Evolutionary conservation across 2,797 vertebrate genomes (phyloP).

Genomic region (Myotis myotis): DNA sequence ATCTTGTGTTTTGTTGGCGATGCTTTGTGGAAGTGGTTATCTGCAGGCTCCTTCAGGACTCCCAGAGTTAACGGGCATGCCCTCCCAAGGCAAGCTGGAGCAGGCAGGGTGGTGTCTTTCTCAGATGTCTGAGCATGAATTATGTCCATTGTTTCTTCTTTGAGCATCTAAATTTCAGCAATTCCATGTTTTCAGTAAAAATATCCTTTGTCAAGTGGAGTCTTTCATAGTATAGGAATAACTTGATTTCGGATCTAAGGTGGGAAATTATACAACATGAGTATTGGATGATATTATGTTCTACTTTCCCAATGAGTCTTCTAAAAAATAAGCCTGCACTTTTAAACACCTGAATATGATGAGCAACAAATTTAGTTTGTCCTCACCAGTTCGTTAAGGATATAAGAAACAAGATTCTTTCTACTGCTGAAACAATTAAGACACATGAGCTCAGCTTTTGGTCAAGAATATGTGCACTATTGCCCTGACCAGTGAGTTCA

Average conservation of each 20-base stretch:
- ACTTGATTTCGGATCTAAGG: background rate
- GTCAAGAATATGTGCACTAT: background rate
- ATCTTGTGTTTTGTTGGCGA: background rate
- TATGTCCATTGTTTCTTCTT: background rate
- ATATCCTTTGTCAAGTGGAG: background rate
- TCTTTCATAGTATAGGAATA: background rate
- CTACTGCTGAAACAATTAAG: background rate
- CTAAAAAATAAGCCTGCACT: background rate
- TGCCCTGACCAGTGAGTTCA: too few species aligned
- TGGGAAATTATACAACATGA: background rate
- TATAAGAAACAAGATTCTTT: background rate
- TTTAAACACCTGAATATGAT: constrained; percentile 14
- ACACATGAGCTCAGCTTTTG: background rate
- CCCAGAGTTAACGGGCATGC: background rate
- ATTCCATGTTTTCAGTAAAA: background rate
- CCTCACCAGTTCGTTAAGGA: background rate
- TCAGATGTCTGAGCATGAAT: background rate
- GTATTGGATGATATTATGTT: background rate
- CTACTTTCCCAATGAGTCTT: background rate
- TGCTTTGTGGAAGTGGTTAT: background rate
- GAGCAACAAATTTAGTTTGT: background rate
- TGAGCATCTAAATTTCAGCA: background rate
- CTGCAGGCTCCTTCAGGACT: background rate
- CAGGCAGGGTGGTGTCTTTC: background rate
- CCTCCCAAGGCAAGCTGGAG: too few species aligned